Evolutionary conservation across 2,797 vertebrate genomes (phyloP), one percentile per base, ranked within the genome.

Genomic region (Antrozous pallidus): DNA sequence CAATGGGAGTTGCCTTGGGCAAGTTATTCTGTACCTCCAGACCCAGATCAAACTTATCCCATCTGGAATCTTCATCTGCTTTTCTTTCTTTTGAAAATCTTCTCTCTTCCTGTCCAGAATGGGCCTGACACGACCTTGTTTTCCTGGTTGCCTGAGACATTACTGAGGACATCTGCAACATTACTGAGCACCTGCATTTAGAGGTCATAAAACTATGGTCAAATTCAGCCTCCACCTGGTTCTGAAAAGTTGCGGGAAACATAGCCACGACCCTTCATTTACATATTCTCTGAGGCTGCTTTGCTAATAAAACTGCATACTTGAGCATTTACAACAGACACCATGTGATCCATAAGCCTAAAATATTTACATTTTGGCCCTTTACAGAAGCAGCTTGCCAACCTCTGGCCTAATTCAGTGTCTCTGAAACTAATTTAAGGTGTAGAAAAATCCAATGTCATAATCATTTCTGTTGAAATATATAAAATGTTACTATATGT

Each of bases 381-480:
- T 86, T 56, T n/a, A 31, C 38, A 65, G 88, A 63, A 77, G 65
- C 89, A 28, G 26, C 24, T 75, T 89, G 38, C 80, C 56, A 20
- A 24, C 26, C 38, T n/a, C 56, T 73, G 71, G 17, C 77, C 93
- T 65, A 69, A 20, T 90, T 84, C 33, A 33, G 33, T 26, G 49
- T 87, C 54, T 94, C 73, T 47, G 17, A 69, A 93, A 91, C n/a
- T 88, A 82, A 79, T 40, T 71, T 47, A 54, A 58, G 20, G 65
- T 86, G 36, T 56, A 85, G 85, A 87, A 92, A 93, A 91, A 82
- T 92, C 73, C 70, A 88, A 38, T 36, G 49, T n/a, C 58, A 22
- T 12, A 18, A 95, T 69, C 20, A 42, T 65, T 89, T 95, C 90
- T 92, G 54, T 94, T 84, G 81, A 96, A 93, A 90, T 14, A 31